Evolutionary conservation across 53 echinoderm and acorn worm genomes (phyloP).

Genomic region (Apostichopus leukothele): DNA sequence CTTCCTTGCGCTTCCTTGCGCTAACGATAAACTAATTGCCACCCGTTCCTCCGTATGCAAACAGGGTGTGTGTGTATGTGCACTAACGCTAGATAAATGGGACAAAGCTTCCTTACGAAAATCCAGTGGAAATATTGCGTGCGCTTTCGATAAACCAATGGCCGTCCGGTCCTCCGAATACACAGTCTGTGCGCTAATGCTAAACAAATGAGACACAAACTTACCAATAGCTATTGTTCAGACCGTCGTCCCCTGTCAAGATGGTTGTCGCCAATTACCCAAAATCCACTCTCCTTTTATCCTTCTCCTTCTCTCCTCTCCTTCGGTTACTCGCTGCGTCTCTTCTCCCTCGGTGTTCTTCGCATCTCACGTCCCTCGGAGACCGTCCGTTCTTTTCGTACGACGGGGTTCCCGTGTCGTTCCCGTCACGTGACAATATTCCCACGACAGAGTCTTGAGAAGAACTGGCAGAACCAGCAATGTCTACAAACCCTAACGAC

Average conservation of each 20-base stretch:
- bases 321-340: too few relatives aligned
- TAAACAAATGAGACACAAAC: background rate
- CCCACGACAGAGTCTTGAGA: too few relatives aligned
- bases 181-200: background rate
- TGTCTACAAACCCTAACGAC: too few relatives aligned
- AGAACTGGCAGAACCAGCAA: too few relatives aligned
- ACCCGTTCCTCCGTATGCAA: background rate
- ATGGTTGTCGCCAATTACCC: background rate
- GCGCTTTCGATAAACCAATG: background rate
- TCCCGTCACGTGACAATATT: too few relatives aligned
- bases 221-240: background rate
- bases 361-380: too few relatives aligned
- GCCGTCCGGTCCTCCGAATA: background rate
- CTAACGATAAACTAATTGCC: background rate
- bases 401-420: background rate
- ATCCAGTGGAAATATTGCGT: background rate
- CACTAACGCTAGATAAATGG: background rate
- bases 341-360: too few relatives aligned
- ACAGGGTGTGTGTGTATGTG: background rate
- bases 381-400: background rate
- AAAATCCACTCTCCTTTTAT: background rate
- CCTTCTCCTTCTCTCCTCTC: too few relatives aligned
- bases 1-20: too few relatives aligned
- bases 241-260: background rate
- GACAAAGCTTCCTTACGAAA: background rate